phyloP scores from a whole-genome alignment of 2,888 invertebrate species.

The Miltochrista miniata region DNA sequence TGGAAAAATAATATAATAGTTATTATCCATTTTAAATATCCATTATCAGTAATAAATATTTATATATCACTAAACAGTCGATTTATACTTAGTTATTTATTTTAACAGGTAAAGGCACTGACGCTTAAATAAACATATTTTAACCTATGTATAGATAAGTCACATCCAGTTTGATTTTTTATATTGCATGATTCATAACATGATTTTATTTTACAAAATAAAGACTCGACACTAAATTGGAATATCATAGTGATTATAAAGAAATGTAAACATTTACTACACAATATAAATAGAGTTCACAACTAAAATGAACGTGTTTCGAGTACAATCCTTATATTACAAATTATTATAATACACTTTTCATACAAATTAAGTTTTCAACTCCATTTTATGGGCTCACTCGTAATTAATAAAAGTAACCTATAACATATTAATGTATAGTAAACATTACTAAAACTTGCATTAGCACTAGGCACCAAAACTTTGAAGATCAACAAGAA shows the following conservation, averaged over 20 bases:
- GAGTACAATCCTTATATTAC: conserved; percentile 26
- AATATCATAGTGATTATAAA: conserved; percentile 29
- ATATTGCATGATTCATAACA: conserved; percentile 2
- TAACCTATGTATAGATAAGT: conserved; percentile 27
- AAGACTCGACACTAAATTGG: conserved; percentile 24
- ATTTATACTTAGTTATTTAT: conserved; percentile 60
- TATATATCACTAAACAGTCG: conserved; percentile 74
- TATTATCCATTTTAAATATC: conserved; percentile 66
- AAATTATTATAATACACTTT: conserved; percentile 32
- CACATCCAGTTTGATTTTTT: conserved; percentile 11
- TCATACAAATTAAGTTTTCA: conserved; percentile 18
- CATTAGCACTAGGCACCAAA: conserved; percentile 59
- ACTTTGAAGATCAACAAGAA: conserved; percentile 53
- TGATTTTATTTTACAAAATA: conserved; percentile 22
- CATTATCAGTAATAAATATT: conserved; percentile 66
- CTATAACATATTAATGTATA: too few species aligned
- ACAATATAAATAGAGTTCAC: conserved; percentile 16
- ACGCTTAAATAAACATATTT: conserved; percentile 59
- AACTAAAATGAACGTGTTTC: conserved; percentile 22
- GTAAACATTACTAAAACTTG: conserved; percentile 37
- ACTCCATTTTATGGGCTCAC: conserved; percentile 38
- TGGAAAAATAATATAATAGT: conserved; percentile 78
- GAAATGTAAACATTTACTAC: conserved; percentile 18
- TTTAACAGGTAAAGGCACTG: conserved; percentile 75
- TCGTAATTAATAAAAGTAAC: conserved; percentile 44